Percentiles rank a stretch among this genome's conserved stretches.
Conservation (phyloP, 2,888 invertebrate genomes). For the Morpho deidamia region DNA sequence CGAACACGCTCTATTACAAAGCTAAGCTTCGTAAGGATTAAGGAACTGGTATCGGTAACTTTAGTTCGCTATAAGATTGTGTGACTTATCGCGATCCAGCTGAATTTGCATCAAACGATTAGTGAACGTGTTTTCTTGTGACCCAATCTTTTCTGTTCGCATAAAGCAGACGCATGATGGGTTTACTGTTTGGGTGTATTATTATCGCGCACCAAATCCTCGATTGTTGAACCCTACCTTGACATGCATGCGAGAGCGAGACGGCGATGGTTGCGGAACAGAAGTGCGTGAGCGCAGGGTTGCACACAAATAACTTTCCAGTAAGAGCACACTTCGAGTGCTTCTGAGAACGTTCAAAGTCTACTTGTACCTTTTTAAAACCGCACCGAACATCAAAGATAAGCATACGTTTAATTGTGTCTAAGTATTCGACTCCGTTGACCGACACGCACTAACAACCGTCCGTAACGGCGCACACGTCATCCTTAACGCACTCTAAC, state of each 20-base stretch:
- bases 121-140: conserved; percentile 32
- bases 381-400: conserved; percentile 26
- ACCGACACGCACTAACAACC: conserved; percentile 27
- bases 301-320: conserved; percentile 71
- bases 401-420: conserved; percentile 38
- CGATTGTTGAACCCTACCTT: conserved; percentile 78
- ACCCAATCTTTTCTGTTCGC: conserved; percentile 60
- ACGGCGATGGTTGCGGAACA: conserved; percentile 59
- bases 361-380: conserved; percentile 24
- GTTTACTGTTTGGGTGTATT: conserved; percentile 56
- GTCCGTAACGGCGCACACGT: conserved; percentile 24
- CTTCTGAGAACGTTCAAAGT: conserved; percentile 55
- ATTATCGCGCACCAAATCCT: conserved; percentile 64
- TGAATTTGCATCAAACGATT: neutral
- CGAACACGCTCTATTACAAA: conserved; percentile 8
- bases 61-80: neutral
- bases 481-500: conserved; percentile 29
- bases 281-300: conserved; percentile 62
- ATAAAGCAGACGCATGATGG: conserved; percentile 54
- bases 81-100: neutral
- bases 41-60: conserved; percentile 33
- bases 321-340: conserved; percentile 55
- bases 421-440: conserved; percentile 29
- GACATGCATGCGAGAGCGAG: conserved; percentile 72
- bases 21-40: conserved; percentile 48